These are phyloP conservation scores for Cosmopolites sordidus DNA, from an alignment of 2,888 invertebrate genomes.

Conservation along the genomic window DNA sequence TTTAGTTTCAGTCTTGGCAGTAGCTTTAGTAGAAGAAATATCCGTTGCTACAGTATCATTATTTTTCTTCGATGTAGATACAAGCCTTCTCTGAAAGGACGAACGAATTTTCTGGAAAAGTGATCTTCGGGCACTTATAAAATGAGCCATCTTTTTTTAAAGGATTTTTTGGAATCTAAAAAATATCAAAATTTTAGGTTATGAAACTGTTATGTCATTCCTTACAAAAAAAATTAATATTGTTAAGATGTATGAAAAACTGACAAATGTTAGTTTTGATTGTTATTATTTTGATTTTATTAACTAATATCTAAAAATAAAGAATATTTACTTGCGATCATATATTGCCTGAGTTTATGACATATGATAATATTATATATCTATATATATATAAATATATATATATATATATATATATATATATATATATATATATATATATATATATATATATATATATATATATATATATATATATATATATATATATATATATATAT, in stretches of 20 bases:
- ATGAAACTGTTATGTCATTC: conserved; percentile 19
- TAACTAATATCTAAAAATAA: no score
- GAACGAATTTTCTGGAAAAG: conserved; percentile 32
- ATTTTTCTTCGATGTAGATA: conserved; percentile 61
- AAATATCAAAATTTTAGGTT: conserved; percentile 11
- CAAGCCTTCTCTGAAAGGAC: conserved; percentile 35
- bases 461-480: no score
- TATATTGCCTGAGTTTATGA: no score
- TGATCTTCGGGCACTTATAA: conserved; percentile 6
- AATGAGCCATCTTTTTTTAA: conserved; percentile 11
- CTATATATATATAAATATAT: neutral
- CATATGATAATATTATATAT: no score
- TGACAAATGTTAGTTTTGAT: no score
- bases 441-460: no score
- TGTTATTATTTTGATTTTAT: no score
- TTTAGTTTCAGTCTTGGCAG: conserved; percentile 47
- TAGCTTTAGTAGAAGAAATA: conserved; percentile 28
- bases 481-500: no score
- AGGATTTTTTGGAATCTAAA: conserved; percentile 1
- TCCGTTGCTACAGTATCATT: conserved; percentile 53
- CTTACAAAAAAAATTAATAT: no score
- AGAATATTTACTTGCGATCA: no score
- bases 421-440: no score
- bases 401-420: neutral
- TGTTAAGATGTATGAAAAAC: no score